Evolutionary conservation across 2,797 vertebrate species (phyloP).

Genomic region (Sebastes taczanowskii): DNA sequence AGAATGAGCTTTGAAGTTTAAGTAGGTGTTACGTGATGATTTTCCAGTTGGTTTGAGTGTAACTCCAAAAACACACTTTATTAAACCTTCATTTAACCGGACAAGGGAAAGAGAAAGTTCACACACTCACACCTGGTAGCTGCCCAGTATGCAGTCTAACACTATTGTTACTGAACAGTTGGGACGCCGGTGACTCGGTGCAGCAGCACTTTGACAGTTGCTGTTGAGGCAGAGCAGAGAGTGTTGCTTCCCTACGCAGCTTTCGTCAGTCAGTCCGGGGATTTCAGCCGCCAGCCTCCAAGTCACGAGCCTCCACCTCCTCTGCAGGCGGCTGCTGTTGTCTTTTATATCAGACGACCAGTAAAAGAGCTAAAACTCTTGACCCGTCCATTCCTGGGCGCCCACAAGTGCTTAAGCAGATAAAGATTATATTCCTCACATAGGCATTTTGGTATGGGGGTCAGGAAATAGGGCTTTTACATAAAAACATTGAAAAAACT

Average conservation of each 20-base stretch:
- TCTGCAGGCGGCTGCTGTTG: conserved; percentile 42
- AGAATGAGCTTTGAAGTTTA: not conserved
- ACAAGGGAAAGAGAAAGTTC: conserved; percentile 18
- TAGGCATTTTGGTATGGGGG: conserved; percentile 49
- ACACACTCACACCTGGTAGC: conserved; percentile 16
- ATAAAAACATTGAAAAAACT: conserved; percentile 43
- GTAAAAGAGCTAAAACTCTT: conserved; percentile 57
- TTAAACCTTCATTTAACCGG: conserved; percentile 14
- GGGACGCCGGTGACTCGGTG: conserved; percentile 25
- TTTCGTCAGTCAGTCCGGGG: conserved; percentile 46
- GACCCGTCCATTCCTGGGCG: conserved; percentile 51
- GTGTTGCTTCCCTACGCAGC: conserved; percentile 39
- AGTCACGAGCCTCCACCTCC: conserved; percentile 57
- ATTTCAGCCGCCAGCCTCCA: conserved; percentile 56
- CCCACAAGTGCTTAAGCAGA: conserved; percentile 67
- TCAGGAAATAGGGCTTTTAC: conserved; percentile 56
- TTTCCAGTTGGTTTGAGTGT: conserved; percentile 1
- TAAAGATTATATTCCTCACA: conserved; percentile 65
- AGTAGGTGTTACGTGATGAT: not conserved
- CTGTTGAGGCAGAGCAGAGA: conserved; percentile 37
- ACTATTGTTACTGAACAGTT: conserved; percentile 25
- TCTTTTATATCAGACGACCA: conserved; percentile 50
- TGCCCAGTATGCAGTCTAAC: conserved; percentile 16
- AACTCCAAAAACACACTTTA: not conserved
- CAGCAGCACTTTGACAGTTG: conserved; percentile 46